Evolutionary conservation across 2,888 invertebrate genomes (phyloP), one percentile per base, ranked within the genome.

Genomic region (Sympetrum striolatum): DNA sequence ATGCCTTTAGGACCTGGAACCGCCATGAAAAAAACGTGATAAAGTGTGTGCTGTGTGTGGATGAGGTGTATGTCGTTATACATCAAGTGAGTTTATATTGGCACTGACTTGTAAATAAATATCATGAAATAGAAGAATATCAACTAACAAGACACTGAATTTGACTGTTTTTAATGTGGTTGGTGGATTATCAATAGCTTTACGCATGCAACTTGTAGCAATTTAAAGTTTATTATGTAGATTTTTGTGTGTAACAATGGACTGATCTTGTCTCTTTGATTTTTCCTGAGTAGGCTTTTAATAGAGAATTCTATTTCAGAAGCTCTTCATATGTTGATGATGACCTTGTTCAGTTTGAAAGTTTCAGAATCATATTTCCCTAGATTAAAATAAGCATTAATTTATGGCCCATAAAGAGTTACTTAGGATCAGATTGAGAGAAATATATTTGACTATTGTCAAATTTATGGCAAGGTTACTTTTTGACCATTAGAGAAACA

Each of bases 381-480:
- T 10, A 64, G 35, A 86, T 37, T 25, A 64, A 58, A 60, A 37
- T 44, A 44, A 44, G 64, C 37, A 86, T 86, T 86, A 60, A 60
- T 86, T 86, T 60, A 86, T 86, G 86, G 86, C 86, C 86, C 86
- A 86, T 60, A 37, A 60, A 58, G n/a, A 60, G 60, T 37, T 60
- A 31, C 73, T 53, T 86, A 64, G 86, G 35, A 86, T 60, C 60
- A 60, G 60, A 37, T 86, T 37, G 39, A 64, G 86, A 86, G 60
- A 48, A 53, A 58, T 82, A 82, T n/a, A 86, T 86, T 86, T 86
- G 86, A 86, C 86, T 86, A 22, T n/a, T 37, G 86, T 86, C 86
- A 86, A 86, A 86, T 86, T 86, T 86, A 86, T 86, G 86, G 86
- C 86, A 86, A 86, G 86, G 86, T 86, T 86, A 86, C 86, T 86